These are phyloP conservation scores for Ectropis crepuscularia DNA, from an alignment of 2,888 invertebrate species.

Conservation along the genomic window DNA sequence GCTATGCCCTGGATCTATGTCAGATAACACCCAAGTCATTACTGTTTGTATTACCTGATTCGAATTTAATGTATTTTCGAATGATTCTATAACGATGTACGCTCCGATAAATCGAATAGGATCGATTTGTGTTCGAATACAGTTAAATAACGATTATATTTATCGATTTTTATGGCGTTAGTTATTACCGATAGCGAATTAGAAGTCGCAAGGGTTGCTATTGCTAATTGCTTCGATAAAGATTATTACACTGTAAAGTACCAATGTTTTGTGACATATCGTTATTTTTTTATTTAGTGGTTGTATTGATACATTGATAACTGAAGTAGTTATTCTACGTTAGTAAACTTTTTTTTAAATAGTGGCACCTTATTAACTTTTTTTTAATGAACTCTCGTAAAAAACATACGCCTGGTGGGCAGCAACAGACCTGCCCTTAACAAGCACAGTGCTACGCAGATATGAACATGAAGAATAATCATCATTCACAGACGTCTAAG, in stretches of 20 bases:
- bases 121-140: slow-evolving; percentile 21
- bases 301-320: slow-evolving; percentile 18
- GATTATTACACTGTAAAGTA: slow-evolving; percentile 51
- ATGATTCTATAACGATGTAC: slow-evolving; percentile 25
- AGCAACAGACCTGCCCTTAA: too few species aligned
- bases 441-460: too few species aligned
- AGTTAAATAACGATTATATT: slow-evolving; percentile 26
- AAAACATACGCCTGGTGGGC: too few species aligned
- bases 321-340: neutral
- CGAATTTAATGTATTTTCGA: slow-evolving; percentile 36
- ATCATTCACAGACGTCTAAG: too few species aligned
- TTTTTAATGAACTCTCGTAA: too few species aligned
- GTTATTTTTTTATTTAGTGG: neutral
- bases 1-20: slow-evolving; percentile 27
- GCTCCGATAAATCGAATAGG: slow-evolving; percentile 24
- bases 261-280: slow-evolving; percentile 42
- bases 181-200: slow-evolving; percentile 27
- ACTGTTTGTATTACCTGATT: slow-evolving; percentile 32
- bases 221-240: slow-evolving; percentile 60
- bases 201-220: slow-evolving; percentile 45
- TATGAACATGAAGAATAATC: too few species aligned
- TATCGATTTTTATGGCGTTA: slow-evolving; percentile 28
- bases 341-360: neutral
- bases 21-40: slow-evolving; percentile 31
- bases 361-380: too few species aligned